Percentiles rank a stretch among this genome's conserved stretches.
Evolutionary conservation across 2,888 invertebrate genomes (phyloP).

Genomic region (Megastigmus dorsalis): DNA sequence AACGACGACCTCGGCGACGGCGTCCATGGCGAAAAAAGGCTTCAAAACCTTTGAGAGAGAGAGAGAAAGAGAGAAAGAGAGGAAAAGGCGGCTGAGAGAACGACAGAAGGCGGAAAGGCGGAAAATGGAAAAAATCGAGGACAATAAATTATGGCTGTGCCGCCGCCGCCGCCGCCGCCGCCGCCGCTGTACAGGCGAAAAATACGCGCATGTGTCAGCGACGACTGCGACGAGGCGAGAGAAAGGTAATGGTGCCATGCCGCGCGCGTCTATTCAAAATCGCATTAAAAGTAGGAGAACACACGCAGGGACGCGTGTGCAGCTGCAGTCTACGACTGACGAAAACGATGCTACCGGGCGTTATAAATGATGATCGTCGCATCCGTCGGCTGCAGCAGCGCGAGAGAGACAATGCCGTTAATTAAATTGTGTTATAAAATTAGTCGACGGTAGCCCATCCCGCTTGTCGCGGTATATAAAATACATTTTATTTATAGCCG

Average conservation of each 20-base stretch:
- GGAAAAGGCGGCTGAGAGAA: constrained; percentile 5
- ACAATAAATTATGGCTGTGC: constrained; percentile 32
- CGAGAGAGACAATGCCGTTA: too few species aligned
- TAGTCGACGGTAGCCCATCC: too few species aligned
- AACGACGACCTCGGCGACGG: constrained; percentile 24
- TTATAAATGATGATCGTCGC: too few species aligned
- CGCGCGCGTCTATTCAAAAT: not conserved
- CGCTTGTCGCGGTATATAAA: too few species aligned
- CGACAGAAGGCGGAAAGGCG: constrained; percentile 17
- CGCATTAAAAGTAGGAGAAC: not conserved
- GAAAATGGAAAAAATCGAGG: constrained; percentile 52
- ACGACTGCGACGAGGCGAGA: not conserved
- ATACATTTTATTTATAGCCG: too few species aligned
- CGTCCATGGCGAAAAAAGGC: not conserved
- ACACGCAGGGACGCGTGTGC: too few species aligned
- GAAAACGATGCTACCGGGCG: too few species aligned
- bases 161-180: too few species aligned
- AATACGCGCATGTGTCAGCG: not conserved
- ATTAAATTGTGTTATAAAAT: too few species aligned
- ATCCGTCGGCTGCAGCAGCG: too few species aligned
- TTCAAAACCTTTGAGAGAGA: not conserved
- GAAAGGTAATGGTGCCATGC: not conserved
- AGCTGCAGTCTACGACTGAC: too few species aligned
- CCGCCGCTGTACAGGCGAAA: not conserved
- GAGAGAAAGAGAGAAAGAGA: not conserved